phyloP scores from a whole-genome alignment of 2,113 vertebrate species.

The Otus sunia region DNA sequence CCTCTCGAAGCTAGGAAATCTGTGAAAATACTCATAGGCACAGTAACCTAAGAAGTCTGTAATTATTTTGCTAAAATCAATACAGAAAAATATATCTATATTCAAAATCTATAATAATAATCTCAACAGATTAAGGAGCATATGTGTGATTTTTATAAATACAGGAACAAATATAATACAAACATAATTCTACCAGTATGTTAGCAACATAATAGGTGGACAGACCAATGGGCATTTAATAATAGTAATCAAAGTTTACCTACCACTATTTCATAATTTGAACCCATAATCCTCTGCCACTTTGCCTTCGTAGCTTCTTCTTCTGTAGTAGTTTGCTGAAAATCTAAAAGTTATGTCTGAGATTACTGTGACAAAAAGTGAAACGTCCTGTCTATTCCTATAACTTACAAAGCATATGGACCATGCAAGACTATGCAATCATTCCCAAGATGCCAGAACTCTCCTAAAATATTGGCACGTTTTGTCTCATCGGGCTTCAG shows the following conservation, averaged over 20 bases:
- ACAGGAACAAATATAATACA: not conserved
- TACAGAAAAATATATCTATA: not conserved
- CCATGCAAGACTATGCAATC: not conserved
- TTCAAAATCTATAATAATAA: not conserved
- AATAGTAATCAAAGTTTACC: conserved; percentile 51
- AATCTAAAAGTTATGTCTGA: conserved; percentile 51
- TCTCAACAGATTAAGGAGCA: not conserved
- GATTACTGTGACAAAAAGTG: conserved; percentile 6
- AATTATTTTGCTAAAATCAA: not conserved
- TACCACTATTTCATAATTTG: conserved; percentile 89
- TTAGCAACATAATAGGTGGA: not conserved
- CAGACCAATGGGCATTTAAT: not conserved
- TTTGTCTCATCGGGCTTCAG: not conserved
- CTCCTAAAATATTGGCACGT: not conserved
- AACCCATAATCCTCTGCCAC: conserved; percentile 88
- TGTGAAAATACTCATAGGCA: not conserved
- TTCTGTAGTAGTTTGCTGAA: conserved; percentile 34
- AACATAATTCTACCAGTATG: not conserved
- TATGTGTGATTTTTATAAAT: not conserved
- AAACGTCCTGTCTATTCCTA: not conserved
- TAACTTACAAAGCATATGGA: not conserved
- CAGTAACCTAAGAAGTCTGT: not conserved
- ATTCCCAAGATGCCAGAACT: not conserved
- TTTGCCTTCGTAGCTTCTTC: conserved; percentile 73
- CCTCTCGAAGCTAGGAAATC: not conserved